Evolutionary conservation across 1,140 invertebrate genomes (phyloP).

Genomic region (Anastatus disparis): DNA sequence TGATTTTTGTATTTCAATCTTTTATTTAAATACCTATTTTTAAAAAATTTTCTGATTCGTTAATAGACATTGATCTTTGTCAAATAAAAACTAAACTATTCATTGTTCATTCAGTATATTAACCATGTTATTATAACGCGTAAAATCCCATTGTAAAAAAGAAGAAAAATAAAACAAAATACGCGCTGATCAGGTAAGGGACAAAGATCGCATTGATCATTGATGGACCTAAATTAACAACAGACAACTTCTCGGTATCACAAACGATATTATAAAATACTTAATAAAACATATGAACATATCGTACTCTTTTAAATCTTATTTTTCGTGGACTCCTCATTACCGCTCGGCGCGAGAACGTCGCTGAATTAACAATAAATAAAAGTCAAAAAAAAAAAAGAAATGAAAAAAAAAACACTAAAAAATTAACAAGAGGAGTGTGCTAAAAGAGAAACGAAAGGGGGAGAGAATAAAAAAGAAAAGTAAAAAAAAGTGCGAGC

Average conservation of each 20-base stretch:
- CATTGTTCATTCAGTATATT: conserved; percentile 3
- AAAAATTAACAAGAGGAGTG: neutral
- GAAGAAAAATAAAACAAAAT: neutral
- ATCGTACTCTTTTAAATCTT: no score
- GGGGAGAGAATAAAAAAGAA: neutral
- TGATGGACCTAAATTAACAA: conserved; percentile 1
- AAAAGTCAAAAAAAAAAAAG: neutral
- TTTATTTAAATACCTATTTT: no score
- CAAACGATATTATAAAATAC: no score
- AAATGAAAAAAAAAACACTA: neutral
- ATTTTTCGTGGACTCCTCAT: conserved; percentile 21
- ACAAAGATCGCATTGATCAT: conserved; percentile 16
- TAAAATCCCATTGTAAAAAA: neutral
- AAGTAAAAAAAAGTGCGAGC: neutral
- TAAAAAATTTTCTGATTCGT: no score
- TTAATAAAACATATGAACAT: no score
- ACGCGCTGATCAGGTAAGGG: neutral
- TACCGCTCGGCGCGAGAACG: conserved; percentile 7
- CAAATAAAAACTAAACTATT: neutral
- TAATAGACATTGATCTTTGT: neutral
- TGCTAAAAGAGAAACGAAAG: conserved; percentile 9
- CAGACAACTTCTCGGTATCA: neutral
- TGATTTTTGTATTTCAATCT: no score
- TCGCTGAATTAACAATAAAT: neutral
- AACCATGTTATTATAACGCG: neutral